Evolutionary conservation across 64 coral and sea anemone species (phyloP), one percentile per base, ranked within the genome.

Genomic region (Stylophora pistillata): DNA sequence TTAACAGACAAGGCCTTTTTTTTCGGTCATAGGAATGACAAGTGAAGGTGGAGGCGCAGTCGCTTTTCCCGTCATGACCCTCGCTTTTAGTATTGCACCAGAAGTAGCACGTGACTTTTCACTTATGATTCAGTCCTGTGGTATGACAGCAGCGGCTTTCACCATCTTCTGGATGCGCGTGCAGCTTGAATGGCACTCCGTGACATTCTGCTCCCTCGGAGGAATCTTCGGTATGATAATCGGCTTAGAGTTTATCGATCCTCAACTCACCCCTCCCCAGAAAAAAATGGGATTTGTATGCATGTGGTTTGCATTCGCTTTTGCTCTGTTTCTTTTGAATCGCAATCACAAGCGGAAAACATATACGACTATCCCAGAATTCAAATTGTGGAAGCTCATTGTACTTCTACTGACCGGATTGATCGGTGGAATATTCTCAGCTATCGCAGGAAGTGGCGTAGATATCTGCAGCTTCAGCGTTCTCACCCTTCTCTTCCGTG

Each of bases 221-320:
- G 94, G 86, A 41, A 34, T 81, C 0, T 18, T 93, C 52, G 94
- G 94, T 9, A 86, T 93, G 53, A 58, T 80, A 1, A 55, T 96
- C n/a, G 94, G 94, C 5, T 63, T 96, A 18, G 86, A 96, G 56
- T 86, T 85, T 28, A 93, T 96, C 26, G 94, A 96, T 41, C 94
- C 94, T 17, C 81, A 81, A 60, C 82, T 96, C 9, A 93, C 94
- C 28, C 91, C 94, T 34, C 83, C 89, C 17, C 86, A 92, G 72
- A 95, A 95, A 60, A 95, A 95, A 86, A 92, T 95, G 70, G 87
- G 94, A 15, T 96, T 96, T 71, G 94, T 96, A 4, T 86, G 86
- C 31, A 78, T 96, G 10, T 96, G 94, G 94, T 96, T 96, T 20
- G 75, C 94, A 2, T 96, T 96, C 29, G 94, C 94, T 3, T 96